A percentile compares a stretch with the other conserved stretches of the same genome.
Conservation (phyloP, 2,888 invertebrate genomes). For the Gastrophysa polygoni region DNA sequence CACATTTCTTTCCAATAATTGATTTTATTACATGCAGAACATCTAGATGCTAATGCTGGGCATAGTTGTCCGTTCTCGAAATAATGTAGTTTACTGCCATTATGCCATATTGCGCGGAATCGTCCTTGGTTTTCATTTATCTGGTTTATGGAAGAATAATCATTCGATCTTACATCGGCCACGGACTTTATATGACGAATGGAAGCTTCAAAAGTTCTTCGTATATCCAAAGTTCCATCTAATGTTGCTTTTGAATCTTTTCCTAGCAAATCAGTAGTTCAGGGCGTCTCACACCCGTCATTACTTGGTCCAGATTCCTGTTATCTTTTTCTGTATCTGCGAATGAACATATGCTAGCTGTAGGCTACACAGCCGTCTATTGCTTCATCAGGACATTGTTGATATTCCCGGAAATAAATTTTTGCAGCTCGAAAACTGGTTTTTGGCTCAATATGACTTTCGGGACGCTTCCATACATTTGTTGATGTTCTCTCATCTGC, state of each 20-base stretch:
- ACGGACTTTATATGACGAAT: not conserved
- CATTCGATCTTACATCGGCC: not conserved
- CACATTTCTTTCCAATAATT: no score
- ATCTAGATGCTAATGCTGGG: no score
- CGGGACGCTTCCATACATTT: not conserved
- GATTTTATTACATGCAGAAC: no score
- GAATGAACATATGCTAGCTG: not conserved
- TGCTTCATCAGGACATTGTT: not conserved
- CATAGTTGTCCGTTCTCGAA: no score
- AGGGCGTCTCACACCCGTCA: not conserved
- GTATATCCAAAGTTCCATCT: not conserved
- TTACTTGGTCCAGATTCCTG: not conserved
- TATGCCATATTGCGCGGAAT: no score
- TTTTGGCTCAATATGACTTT: slow-evolving; percentile 2
- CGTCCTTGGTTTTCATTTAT: no score
- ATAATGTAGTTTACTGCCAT: no score
- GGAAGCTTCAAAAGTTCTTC: not conserved
- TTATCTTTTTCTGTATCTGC: not conserved
- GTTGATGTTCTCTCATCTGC: no score
- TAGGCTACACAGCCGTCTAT: not conserved
- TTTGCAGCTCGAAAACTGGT: not conserved
- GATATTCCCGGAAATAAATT: slow-evolving; percentile 8
- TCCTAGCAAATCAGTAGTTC: not conserved
- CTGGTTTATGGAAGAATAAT: no score
- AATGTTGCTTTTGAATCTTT: not conserved